These are phyloP conservation scores for Castor canadensis DNA, from an alignment of 2,113 vertebrate genomes.

Conservation along the genomic window DNA sequence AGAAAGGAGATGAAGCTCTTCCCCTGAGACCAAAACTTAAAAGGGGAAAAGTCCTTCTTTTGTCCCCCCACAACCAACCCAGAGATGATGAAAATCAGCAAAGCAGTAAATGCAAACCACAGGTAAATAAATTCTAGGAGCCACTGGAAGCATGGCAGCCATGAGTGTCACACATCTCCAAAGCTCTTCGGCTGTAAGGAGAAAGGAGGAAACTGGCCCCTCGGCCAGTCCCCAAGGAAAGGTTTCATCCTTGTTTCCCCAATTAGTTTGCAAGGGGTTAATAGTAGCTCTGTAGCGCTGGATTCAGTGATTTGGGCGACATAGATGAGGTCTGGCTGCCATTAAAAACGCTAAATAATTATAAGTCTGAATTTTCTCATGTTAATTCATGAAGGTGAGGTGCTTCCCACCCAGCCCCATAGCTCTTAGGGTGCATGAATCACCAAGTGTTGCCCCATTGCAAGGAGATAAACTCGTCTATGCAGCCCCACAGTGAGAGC, in stretches of 20 bases:
- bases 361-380: constrained; percentile 71
- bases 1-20: not conserved
- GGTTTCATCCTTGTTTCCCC: not conserved
- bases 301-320: not conserved
- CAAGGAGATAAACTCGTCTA: constrained; percentile 51
- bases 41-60: not conserved
- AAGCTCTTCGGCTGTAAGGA: not conserved
- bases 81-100: not conserved
- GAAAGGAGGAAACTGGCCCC: not conserved
- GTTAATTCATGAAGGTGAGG: constrained; percentile 71
- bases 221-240: not conserved
- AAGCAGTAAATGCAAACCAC: not conserved
- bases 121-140: not conserved
- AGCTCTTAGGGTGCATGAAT: constrained; percentile 48
- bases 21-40: not conserved
- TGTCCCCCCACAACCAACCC: not conserved
- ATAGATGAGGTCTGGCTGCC: constrained; percentile 12
- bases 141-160: not conserved
- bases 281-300: not conserved
- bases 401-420: constrained; percentile 75
- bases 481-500: constrained; percentile 35
- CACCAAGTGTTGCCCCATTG: constrained; percentile 48
- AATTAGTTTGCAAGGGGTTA: constrained; percentile 14
- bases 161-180: not conserved
- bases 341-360: constrained; percentile 74